phyloP scores from a whole-genome alignment of 2,113 vertebrate species.

The Microtus montanus region DNA sequence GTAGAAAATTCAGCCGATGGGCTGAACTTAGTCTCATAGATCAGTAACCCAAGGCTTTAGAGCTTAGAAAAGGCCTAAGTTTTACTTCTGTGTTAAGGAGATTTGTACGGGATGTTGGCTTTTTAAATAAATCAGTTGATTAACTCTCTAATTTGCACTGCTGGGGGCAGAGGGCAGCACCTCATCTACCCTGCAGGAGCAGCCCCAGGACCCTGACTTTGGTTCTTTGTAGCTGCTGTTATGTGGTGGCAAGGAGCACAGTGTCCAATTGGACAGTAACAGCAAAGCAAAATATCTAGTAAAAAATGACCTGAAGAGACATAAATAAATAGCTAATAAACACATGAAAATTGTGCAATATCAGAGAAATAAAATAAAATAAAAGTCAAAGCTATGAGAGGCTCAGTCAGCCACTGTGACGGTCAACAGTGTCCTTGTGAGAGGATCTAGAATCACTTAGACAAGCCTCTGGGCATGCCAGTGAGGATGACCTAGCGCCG shows the following conservation, averaged over 20 bases:
- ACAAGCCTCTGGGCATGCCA: background rate
- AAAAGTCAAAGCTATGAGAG: background rate
- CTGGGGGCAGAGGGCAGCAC: background rate
- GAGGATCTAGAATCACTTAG: background rate
- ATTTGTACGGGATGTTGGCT: background rate
- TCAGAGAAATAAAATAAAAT: background rate
- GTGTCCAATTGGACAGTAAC: background rate
- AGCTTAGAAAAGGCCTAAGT: background rate
- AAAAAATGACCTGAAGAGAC: background rate
- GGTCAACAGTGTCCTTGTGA: background rate
- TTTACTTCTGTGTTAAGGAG: background rate
- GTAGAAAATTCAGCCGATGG: background rate
- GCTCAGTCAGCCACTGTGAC: background rate
- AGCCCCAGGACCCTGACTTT: background rate
- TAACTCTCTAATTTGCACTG: background rate
- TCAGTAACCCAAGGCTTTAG: background rate
- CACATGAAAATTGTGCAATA: background rate
- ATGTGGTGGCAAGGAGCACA: background rate
- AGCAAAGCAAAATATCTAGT: slow-evolving; percentile 9
- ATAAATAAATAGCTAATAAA: background rate
- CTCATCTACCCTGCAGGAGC: too few species aligned
- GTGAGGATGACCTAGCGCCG: background rate
- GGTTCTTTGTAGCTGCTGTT: background rate
- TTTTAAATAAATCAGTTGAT: background rate
- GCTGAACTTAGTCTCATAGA: background rate